Evolutionary conservation across 2,113 vertebrate genomes (phyloP).

Genomic region (Pundamilia nyererei): DNA sequence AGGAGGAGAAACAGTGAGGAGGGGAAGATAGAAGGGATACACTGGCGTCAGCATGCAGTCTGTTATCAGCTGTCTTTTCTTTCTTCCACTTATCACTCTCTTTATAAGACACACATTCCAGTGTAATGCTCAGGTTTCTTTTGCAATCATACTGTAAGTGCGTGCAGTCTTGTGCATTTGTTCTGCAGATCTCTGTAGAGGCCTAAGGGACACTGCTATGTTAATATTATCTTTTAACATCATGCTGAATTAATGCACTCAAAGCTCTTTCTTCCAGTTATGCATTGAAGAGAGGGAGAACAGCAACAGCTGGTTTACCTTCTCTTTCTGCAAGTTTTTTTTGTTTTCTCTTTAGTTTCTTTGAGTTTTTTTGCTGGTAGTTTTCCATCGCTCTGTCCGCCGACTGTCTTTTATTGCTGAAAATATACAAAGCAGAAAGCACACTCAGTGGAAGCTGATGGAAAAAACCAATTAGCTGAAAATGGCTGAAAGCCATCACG

Average conservation of each 20-base stretch:
- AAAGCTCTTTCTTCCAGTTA: constrained; percentile 28
- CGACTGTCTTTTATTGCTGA: not conserved
- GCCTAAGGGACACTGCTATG: constrained; percentile 37
- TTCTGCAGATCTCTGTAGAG: constrained; percentile 7
- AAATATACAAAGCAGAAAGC: not conserved
- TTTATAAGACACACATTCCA: not conserved
- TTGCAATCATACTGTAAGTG: not conserved
- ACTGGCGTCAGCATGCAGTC: constrained; percentile 59
- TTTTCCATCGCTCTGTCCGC: not conserved
- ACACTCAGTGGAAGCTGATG: not conserved
- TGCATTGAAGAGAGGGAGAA: not conserved
- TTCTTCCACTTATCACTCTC: constrained; percentile 40
- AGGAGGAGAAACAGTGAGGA: constrained; percentile 1
- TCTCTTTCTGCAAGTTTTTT: not conserved
- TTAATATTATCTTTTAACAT: constrained; percentile 53
- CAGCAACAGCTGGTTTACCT: not conserved
- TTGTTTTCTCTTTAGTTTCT: not conserved
- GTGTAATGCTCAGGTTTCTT: not conserved
- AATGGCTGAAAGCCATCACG: constrained; percentile 12
- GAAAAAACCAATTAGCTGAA: constrained; percentile 20
- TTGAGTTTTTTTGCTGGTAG: not conserved
- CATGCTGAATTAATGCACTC: constrained; percentile 16
- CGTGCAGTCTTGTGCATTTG: not conserved
- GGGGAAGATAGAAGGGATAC: constrained; percentile 6
- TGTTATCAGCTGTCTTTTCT: constrained; percentile 46